phyloP scores from a whole-genome alignment of 2,888 invertebrate genomes.

The Ischnura elegans region DNA sequence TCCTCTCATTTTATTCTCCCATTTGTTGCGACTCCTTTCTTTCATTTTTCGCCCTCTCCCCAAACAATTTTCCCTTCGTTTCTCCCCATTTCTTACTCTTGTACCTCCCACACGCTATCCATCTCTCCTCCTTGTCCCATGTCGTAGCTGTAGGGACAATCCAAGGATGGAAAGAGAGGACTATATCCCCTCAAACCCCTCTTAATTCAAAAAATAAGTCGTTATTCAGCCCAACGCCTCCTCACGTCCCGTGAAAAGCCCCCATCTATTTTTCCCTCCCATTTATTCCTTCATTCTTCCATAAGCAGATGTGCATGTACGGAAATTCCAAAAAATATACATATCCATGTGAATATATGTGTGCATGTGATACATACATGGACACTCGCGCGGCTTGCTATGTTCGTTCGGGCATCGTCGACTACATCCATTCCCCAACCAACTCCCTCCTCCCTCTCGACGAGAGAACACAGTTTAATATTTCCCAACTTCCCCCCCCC shows the following conservation, averaged over 20 bases:
- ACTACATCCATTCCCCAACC: no score
- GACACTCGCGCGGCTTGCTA: background rate
- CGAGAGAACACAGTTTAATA: background rate
- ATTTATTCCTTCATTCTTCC: conserved; percentile 57
- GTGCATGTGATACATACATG: background rate
- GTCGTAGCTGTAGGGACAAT: background rate
- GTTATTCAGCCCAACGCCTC: conserved; percentile 55
- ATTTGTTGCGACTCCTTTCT: no score
- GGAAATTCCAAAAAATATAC: background rate
- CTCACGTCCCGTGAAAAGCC: conserved; percentile 55
- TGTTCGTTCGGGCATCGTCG: background rate
- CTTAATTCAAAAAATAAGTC: conserved; percentile 41
- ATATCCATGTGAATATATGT: background rate
- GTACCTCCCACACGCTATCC: background rate
- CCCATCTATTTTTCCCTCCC: conserved; percentile 66
- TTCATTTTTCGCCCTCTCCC: no score
- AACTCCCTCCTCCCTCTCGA: background rate
- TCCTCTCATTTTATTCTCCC: no score
- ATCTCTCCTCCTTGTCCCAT: background rate
- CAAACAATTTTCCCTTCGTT: no score
- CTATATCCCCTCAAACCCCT: background rate
- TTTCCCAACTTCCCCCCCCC: background rate
- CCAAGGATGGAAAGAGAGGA: background rate
- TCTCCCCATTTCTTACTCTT: no score
- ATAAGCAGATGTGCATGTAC: background rate